Percentiles rank a stretch among this genome's conserved stretches.
Evolutionary conservation across 2,797 vertebrate species (phyloP).

Genomic region (Hozukius guyotensis): DNA sequence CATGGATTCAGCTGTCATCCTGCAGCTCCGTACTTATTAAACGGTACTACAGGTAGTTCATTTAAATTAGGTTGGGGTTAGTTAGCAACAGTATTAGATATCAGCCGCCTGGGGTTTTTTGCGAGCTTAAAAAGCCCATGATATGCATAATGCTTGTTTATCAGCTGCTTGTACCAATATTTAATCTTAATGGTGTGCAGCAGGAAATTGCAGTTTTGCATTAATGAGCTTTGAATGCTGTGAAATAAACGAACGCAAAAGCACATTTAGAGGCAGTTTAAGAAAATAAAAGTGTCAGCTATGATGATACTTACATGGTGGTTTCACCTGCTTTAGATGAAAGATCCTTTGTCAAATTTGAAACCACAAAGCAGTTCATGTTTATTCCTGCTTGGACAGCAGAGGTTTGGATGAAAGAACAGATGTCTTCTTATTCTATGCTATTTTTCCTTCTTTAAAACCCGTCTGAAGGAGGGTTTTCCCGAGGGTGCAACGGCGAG

Average conservation of each 20-base stretch:
- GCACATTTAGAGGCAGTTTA: neutral
- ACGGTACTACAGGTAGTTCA: constrained; percentile 18
- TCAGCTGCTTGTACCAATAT: constrained; percentile 35
- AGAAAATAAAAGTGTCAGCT: constrained; percentile 9
- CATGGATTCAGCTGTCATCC: neutral
- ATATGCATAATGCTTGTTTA: constrained; percentile 37
- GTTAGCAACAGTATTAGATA: constrained; percentile 9
- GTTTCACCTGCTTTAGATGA: constrained; percentile 18
- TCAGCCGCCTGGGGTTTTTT: constrained; percentile 15
- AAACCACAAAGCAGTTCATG: constrained; percentile 1
- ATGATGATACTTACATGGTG: neutral
- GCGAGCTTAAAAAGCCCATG: constrained; percentile 31
- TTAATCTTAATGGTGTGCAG: constrained; percentile 35
- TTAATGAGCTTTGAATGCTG: constrained; percentile 28
- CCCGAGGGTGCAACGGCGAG: constrained; percentile 20
- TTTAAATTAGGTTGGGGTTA: constrained; percentile 36
- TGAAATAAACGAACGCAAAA: neutral
- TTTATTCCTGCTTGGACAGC: neutral
- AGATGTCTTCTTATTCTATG: constrained; percentile 7
- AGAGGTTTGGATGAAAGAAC: constrained; percentile 4
- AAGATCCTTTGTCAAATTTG: constrained; percentile 8
- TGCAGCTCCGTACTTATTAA: neutral
- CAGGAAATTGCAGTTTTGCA: constrained; percentile 35
- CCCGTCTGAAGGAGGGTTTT: constrained; percentile 18
- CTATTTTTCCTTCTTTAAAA: neutral